Conservation (phyloP, 2,888 invertebrate species). For the Lasioglossum marginatum region DNA sequence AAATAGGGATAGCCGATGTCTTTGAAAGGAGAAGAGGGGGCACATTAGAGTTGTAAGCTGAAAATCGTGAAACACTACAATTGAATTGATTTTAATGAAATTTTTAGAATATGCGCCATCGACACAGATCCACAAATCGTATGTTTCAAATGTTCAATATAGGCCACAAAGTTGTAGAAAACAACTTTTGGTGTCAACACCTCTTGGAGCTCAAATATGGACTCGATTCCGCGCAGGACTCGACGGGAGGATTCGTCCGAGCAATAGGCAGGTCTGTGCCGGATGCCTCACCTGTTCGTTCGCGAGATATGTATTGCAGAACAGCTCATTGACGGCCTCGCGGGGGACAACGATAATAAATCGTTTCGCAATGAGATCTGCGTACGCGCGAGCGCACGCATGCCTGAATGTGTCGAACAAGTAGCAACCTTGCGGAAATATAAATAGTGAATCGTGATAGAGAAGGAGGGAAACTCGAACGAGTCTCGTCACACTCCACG, state of each 20-base stretch:
- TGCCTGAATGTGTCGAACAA: conserved; percentile 39
- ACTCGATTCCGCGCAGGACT: background rate
- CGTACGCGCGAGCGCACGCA: conserved; percentile 34
- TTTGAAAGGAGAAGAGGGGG: too few relatives aligned
- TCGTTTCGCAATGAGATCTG: conserved; percentile 72
- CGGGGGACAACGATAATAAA: conserved; percentile 71
- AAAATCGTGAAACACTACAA: too few relatives aligned
- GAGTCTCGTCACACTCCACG: conserved; percentile 60
- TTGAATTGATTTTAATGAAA: too few relatives aligned
- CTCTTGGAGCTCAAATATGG: background rate
- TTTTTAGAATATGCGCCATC: too few relatives aligned
- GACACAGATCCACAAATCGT: too few relatives aligned
- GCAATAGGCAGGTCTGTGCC: background rate
- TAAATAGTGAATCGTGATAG: conserved; percentile 49
- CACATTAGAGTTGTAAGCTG: too few relatives aligned
- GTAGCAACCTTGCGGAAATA: conserved; percentile 67
- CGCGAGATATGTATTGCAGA: background rate
- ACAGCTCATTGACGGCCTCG: conserved; percentile 62
- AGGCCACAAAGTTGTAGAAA: too few relatives aligned
- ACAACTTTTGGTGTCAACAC: background rate
- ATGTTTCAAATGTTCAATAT: too few relatives aligned
- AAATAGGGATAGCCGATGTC: too few relatives aligned
- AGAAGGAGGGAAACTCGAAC: conserved; percentile 46
- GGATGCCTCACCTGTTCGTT: conserved; percentile 6
- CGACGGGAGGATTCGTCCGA: background rate